Evolutionary conservation across 2,113 vertebrate species (phyloP), one percentile per base, ranked within the genome.

Genomic region (Gallinago media): DNA sequence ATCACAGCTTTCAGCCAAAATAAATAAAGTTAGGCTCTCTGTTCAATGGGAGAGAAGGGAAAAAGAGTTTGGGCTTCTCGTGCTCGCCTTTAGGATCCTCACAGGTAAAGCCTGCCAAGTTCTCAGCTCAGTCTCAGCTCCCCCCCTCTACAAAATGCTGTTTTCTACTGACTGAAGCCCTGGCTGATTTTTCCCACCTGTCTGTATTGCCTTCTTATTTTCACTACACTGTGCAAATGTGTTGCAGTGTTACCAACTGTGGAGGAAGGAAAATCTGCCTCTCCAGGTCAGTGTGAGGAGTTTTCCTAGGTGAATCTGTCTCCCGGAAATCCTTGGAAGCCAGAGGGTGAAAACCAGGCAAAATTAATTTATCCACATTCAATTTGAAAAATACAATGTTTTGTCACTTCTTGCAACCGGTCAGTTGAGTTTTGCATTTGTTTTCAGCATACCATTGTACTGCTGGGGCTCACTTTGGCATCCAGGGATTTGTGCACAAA

Each of bases 1-100:
- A 90, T 81, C 55, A 11, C n/a, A 58, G 78, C 63, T 93, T 76
- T 93, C 66, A 83, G 89, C 20, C 49, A 75, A 88, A 92, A 73
- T 62, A 92, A 86, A 84, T 42, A 34, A 76, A 54, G 36, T 54
- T 62, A 61, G 36, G 56, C 61, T 79, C n/a, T 79, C 38, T 46
- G 2, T 85, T 93, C 70, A 61, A 46, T 65, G 54, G 36, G 22
- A 95, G 54, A 70, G 19, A 42, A 76, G 36, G 22, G n/a, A 22
- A 59, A 71, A 78, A n/a, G 9, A 65, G 26, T 40, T 85, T 40
- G 42, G 34, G 46, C 44, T 94, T 81, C 50, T 13, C 8, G 5
- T 26, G 14, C 47, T 83, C 63, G 63, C 32, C 34, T 61, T 66
- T 15, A 82, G 34, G 47, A 55, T 65, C 21, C 40, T 71, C 52